Evolutionary conservation across 2,797 vertebrate genomes (phyloP).

Genomic region (Ptychobarbus kaznakovi): DNA sequence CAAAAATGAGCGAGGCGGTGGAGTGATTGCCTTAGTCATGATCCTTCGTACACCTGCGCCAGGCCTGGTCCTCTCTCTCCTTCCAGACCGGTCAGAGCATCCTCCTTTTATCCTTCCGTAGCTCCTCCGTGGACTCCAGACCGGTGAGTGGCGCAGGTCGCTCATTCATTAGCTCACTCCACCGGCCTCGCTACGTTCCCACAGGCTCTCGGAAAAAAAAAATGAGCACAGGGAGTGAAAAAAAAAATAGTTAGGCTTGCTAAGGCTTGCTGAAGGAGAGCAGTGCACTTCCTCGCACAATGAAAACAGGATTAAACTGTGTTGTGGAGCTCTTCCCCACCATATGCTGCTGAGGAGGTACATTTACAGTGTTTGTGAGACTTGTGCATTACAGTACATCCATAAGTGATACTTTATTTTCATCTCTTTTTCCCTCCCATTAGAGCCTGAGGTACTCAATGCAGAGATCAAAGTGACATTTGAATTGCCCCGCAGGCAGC

Average conservation of each 20-base stretch:
- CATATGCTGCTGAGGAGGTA: constrained; percentile 53
- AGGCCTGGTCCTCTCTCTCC: too few species aligned
- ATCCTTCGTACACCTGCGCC: too few species aligned
- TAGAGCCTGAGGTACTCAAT: constrained; percentile 46
- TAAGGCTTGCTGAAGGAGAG: not conserved
- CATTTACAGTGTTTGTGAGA: constrained; percentile 42
- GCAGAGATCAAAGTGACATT: constrained; percentile 64
- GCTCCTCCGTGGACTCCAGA: too few species aligned
- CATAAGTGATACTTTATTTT: constrained; percentile 42
- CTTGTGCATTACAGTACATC: constrained; percentile 52
- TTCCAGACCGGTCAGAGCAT: too few species aligned
- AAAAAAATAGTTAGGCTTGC: not conserved
- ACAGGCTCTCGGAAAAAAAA: too few species aligned
- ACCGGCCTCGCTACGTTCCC: too few species aligned
- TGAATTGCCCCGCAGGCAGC: constrained; percentile 54
- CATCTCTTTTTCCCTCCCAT: constrained; percentile 1
- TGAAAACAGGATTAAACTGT: not conserved
- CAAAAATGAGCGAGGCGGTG: too few species aligned
- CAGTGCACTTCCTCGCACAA: constrained; percentile 16
- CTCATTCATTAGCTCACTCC: too few species aligned
- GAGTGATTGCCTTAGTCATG: too few species aligned
- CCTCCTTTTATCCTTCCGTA: too few species aligned
- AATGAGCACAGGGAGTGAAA: too few species aligned
- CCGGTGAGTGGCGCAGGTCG: too few species aligned
- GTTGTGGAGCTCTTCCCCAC: constrained; percentile 16